These are phyloP conservation scores for Drosophila carrolli DNA, from an alignment of 1,140 invertebrate genomes.

Conservation along the genomic window DNA sequence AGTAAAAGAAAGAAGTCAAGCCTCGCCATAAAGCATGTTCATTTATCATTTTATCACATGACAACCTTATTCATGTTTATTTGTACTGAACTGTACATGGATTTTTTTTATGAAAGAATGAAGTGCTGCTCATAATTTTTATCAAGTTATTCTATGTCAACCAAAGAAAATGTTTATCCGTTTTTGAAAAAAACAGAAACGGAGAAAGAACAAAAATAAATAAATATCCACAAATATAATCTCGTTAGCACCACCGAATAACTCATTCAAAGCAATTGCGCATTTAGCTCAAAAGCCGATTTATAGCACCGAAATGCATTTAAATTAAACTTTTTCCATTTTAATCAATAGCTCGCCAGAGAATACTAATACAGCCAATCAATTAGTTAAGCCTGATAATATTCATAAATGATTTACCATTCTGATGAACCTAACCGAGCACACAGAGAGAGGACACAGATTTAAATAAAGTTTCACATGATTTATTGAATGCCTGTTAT, in stretches of 20 bases:
- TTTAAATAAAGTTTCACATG: conserved; percentile 51
- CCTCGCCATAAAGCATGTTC: too few species aligned
- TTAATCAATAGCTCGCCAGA: conserved; percentile 33
- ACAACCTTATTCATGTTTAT: too few species aligned
- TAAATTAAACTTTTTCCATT: conserved; percentile 16
- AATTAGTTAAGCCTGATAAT: conserved; percentile 37
- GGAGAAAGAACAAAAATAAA: neutral
- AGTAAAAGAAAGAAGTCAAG: too few species aligned
- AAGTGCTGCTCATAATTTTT: too few species aligned
- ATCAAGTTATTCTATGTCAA: too few species aligned
- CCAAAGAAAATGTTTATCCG: too few species aligned
- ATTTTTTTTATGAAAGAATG: too few species aligned
- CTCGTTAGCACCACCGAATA: neutral
- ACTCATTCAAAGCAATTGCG: neutral
- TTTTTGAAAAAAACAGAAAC: too few species aligned
- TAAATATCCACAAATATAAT: neutral
- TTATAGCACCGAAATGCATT: conserved; percentile 6
- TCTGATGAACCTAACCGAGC: conserved; percentile 6
- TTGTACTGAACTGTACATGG: too few species aligned
- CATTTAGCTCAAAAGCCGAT: conserved; percentile 11
- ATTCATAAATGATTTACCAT: conserved; percentile 39
- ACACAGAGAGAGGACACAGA: conserved; percentile 18
- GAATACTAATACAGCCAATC: conserved; percentile 38
- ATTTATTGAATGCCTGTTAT: conserved; percentile 51
- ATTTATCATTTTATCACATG: too few species aligned